These are phyloP conservation scores for Lepisosteus oculatus DNA, from an alignment of 2,113 vertebrate genomes.

Conservation along the genomic window DNA sequence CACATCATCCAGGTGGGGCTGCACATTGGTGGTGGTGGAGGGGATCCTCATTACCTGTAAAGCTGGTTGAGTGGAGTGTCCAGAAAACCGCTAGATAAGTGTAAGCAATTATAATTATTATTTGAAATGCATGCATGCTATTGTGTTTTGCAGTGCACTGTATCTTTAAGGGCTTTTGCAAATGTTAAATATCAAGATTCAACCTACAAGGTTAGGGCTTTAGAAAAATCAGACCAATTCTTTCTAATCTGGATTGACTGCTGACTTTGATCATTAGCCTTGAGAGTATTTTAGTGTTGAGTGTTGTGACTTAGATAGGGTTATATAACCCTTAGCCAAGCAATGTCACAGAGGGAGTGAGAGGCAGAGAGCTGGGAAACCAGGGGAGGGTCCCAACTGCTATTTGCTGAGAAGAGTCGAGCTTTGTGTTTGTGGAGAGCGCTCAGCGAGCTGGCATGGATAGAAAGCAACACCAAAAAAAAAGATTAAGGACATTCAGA, in stretches of 20 bases:
- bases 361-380: neutral
- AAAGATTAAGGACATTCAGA: slow-evolving; percentile 32
- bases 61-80: too few species aligned
- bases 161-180: slow-evolving; percentile 60
- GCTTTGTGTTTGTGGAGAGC: neutral
- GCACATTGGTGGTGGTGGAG: too few species aligned
- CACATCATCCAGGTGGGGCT: too few species aligned
- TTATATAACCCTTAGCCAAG: slow-evolving; percentile 48
- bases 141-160: slow-evolving; percentile 39
- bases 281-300: slow-evolving; percentile 70
- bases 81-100: too few species aligned
- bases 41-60: too few species aligned
- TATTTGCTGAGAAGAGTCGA: neutral
- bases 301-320: slow-evolving; percentile 64
- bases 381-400: neutral
- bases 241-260: slow-evolving; percentile 75
- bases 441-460: too few species aligned
- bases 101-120: too few species aligned
- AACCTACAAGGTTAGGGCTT: slow-evolving; percentile 57
- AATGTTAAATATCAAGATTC: slow-evolving; percentile 59
- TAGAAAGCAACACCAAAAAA: neutral
- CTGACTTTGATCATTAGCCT: slow-evolving; percentile 74
- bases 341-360: neutral
- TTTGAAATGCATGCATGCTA: too few species aligned
- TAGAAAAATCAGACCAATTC: slow-evolving; percentile 71